Base-by-base conservation (phyloP, 2,888 invertebrate genomes). In the Peribatodes rhomboidaria region DNA sequence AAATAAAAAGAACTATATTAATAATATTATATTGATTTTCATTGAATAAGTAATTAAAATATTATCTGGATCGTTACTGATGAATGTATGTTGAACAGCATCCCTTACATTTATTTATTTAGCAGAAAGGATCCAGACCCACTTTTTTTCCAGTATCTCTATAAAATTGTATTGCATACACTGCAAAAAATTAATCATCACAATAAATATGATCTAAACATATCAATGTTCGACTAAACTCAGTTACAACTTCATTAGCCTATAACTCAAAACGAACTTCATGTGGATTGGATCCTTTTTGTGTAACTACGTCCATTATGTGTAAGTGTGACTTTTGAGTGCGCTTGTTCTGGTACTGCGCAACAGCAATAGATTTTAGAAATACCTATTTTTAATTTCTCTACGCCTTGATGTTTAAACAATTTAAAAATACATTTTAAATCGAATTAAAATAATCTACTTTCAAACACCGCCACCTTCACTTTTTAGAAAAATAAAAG, bases 181-280 rank as follows among this genome's bases (percentile, higher is more conserved):
- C n/a, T n/a, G n/a, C n/a, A n/a, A n/a, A n/a, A n/a, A n/a, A n/a
- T n/a, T n/a, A n/a, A n/a, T n/a, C n/a, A n/a, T n/a, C n/a, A n/a
- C n/a, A n/a, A n/a, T n/a, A n/a, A n/a, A n/a, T n/a, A n/a, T n/a
- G 27, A 27, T 27, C 27, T 27, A 27, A 35, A 35, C 11, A 35
- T 35, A 35, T 35, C 35, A 35, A 35, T 35, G 35, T 35, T 35
- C 35, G 35, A 35, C 35, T 35, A 35, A 35, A 35, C 35, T 35
- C 10, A 11, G 35, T 35, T 35, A 35, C 35, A 35, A 35, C 35
- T 35, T 35, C 35, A 35, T 35, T 35, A 11, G 35, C 35, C 35
- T 35, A 35, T 35, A 35, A 35, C 35, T 35, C 35, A 35, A 35
- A 35, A 35, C 35, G 1, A 35, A 35, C 35, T 35, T 35, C 35